phyloP scores from a whole-genome alignment of 2,797 vertebrate genomes.

The Halcyon leucocephala region DNA sequence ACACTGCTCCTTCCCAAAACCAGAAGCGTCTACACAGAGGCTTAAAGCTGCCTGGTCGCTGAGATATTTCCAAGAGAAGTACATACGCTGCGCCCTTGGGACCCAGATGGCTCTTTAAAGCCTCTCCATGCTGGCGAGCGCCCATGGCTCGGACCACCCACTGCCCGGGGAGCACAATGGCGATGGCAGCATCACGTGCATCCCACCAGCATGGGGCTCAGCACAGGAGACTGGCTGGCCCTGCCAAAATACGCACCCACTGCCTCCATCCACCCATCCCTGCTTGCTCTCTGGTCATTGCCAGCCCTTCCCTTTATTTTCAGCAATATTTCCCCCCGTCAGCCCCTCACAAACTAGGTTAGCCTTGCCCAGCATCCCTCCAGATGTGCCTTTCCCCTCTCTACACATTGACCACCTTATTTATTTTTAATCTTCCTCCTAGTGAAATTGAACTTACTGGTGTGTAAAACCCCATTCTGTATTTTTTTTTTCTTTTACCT shows the following conservation, averaged over 20 bases:
- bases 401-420: neutral
- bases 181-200: neutral
- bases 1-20: neutral
- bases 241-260: neutral
- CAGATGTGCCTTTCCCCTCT: neutral
- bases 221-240: neutral
- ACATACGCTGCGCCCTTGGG: rapidly evolving
- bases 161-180: neutral
- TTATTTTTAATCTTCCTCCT: conserved; percentile 2
- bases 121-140: rapidly evolving
- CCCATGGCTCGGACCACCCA: rapidly evolving
- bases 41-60: rapidly evolving
- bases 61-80: neutral
- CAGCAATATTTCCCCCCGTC: neutral
- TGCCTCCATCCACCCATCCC: neutral
- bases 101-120: rapidly evolving
- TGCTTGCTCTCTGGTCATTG: neutral
- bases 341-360: neutral
- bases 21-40: neutral
- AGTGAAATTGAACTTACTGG: neutral
- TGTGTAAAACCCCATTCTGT: neutral
- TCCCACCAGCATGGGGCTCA: neutral
- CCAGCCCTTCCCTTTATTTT: neutral
- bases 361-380: neutral
- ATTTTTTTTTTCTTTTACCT: neutral